Evolutionary conservation across 1,140 invertebrate genomes (phyloP).

Genomic region (Maniola jurtina): DNA sequence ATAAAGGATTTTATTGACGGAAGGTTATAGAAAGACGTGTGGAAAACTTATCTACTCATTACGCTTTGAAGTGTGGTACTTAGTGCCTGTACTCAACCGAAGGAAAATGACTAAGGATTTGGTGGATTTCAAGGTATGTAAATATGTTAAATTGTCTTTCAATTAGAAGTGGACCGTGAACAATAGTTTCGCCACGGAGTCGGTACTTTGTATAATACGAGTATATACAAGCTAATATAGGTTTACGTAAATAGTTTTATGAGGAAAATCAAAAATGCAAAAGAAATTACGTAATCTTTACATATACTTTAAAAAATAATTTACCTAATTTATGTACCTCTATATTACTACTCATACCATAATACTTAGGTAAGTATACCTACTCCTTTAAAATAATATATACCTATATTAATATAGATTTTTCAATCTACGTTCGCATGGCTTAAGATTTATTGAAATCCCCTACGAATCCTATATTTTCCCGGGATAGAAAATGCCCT

Average conservation of each 20-base stretch:
- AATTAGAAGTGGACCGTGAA: not conserved
- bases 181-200: not conserved
- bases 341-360: not conserved
- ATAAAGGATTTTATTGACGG: slow-evolving; percentile 67
- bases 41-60: slow-evolving; percentile 43
- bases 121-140: slow-evolving; percentile 49
- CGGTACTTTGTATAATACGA: no score
- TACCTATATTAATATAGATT: no score
- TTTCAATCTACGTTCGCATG: no score
- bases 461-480: no score
- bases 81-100: slow-evolving; percentile 29
- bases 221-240: no score
- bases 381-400: no score
- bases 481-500: no score
- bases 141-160: not conserved
- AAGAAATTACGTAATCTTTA: slow-evolving; percentile 16
- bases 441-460: no score
- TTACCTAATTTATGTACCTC: no score
- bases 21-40: slow-evolving; percentile 50
- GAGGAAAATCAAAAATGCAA: not conserved
- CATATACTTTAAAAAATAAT: not conserved
- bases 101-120: slow-evolving; percentile 48
- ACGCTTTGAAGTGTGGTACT: slow-evolving; percentile 41
- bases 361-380: not conserved
- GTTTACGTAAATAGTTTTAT: no score